These are phyloP conservation scores for Pongo pygmaeus DNA, from an alignment of 2,113 vertebrate genomes.

Conservation along the genomic window DNA sequence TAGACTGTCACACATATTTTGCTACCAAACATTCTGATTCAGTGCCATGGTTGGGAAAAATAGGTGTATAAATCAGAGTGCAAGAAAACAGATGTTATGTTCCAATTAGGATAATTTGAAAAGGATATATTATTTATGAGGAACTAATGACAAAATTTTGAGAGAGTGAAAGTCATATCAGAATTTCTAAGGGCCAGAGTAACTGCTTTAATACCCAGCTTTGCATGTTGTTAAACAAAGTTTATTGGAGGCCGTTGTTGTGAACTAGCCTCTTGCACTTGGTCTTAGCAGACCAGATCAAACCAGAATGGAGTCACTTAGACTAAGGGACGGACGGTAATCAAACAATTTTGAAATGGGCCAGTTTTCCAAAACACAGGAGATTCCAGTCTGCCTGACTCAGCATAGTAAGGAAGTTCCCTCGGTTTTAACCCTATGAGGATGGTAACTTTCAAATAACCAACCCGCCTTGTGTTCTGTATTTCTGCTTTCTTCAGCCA, in stretches of 20 bases:
- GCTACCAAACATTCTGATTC: not conserved
- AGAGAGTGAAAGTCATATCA: not conserved
- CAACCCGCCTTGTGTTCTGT: too few species aligned
- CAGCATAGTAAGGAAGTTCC: too few species aligned
- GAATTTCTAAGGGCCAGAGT: not conserved
- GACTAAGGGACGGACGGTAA: not conserved
- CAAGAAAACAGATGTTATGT: not conserved
- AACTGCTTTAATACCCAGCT: not conserved
- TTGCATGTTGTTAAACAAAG: not conserved
- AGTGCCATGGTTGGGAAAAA: not conserved
- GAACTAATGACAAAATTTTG: not conserved
- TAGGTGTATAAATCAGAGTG: not conserved
- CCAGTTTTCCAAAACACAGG: not conserved
- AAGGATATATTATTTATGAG: not conserved
- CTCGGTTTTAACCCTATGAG: not conserved
- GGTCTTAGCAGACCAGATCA: not conserved
- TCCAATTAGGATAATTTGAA: not conserved
- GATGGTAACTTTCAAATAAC: too few species aligned
- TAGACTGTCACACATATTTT: not conserved
- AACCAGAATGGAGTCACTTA: not conserved
- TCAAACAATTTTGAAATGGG: not conserved
- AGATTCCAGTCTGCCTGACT: not conserved
- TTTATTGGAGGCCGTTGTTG: not conserved
- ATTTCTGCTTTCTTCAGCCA: too few species aligned
- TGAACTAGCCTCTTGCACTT: not conserved